Evolutionary conservation across 1,140 invertebrate genomes (phyloP).

Genomic region (Harlomillsia oculata): DNA sequence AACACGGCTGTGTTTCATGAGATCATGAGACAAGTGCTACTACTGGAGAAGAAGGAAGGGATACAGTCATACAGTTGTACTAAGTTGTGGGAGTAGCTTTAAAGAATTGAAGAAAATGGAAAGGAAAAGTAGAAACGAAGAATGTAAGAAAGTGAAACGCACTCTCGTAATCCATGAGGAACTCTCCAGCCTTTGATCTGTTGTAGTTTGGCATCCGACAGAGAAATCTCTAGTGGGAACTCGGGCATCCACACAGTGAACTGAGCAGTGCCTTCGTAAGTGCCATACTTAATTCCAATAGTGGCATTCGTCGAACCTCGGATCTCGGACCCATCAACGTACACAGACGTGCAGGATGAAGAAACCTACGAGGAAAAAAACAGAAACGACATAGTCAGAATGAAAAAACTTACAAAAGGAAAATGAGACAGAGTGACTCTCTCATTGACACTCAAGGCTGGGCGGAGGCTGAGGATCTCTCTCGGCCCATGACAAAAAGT

Average conservation of each 20-base stretch:
- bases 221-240: conserved; percentile 77
- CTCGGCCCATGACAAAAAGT: too few relatives aligned
- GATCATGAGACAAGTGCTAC: too few relatives aligned
- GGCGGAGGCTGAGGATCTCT: too few relatives aligned
- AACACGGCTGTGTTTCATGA: too few relatives aligned
- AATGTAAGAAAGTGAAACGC: conserved; percentile 18
- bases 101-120: not conserved
- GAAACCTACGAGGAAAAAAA: conserved; percentile 59
- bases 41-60: too few relatives aligned
- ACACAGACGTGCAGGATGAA: conserved; percentile 89
- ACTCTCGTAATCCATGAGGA: conserved; percentile 58
- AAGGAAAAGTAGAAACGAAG: not conserved
- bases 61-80: too few relatives aligned
- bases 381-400: too few relatives aligned
- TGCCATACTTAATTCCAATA: conserved; percentile 85
- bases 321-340: conserved; percentile 91
- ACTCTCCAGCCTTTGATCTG: conserved; percentile 82
- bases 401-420: too few relatives aligned
- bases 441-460: too few relatives aligned
- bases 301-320: conserved; percentile 88
- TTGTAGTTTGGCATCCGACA: conserved; percentile 77
- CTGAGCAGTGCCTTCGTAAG: conserved; percentile 71
- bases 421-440: too few relatives aligned
- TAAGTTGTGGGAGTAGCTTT: too few relatives aligned
- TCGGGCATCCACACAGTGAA: conserved; percentile 97